These are phyloP conservation scores for Enteromius trimaculatus DNA, from an alignment of 2,797 vertebrate species.

Conservation along the genomic window DNA sequence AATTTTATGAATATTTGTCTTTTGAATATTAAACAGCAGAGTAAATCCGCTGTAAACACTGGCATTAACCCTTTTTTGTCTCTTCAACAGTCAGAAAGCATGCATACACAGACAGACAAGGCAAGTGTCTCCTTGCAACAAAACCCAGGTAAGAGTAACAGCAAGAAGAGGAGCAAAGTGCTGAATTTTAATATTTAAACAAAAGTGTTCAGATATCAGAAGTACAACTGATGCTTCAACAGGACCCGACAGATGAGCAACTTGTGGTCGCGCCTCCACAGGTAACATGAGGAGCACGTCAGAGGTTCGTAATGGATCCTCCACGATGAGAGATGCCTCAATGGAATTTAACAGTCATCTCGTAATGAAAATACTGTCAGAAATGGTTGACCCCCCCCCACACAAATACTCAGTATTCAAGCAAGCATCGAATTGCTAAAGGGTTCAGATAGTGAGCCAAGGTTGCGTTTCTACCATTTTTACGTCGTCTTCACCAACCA, in stretches of 20 bases:
- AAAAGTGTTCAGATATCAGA: constrained; percentile 72
- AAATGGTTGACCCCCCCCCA: constrained; percentile 15
- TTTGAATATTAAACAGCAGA: constrained; percentile 69
- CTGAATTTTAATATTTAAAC: constrained; percentile 77
- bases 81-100: constrained; percentile 76
- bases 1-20: constrained; percentile 55
- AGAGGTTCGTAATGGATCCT: constrained; percentile 16
- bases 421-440: constrained; percentile 19
- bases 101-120: constrained; percentile 72
- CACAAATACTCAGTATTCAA: constrained; percentile 47
- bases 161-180: constrained; percentile 76
- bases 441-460: constrained; percentile 24
- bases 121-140: constrained; percentile 68
- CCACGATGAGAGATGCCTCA: constrained; percentile 21
- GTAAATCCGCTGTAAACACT: constrained; percentile 70
- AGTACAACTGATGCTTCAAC: constrained; percentile 67
- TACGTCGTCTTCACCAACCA: constrained; percentile 1
- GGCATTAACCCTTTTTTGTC: constrained; percentile 60
- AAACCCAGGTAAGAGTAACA: constrained; percentile 74
- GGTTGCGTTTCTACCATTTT: constrained; percentile 20
- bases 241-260: constrained; percentile 42
- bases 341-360: constrained; percentile 54
- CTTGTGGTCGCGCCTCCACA: constrained; percentile 15
- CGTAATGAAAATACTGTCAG: constrained; percentile 30
- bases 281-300: constrained; percentile 18